phyloP scores from a whole-genome alignment of 1,140 invertebrate genomes.

The Asobara japonica region DNA sequence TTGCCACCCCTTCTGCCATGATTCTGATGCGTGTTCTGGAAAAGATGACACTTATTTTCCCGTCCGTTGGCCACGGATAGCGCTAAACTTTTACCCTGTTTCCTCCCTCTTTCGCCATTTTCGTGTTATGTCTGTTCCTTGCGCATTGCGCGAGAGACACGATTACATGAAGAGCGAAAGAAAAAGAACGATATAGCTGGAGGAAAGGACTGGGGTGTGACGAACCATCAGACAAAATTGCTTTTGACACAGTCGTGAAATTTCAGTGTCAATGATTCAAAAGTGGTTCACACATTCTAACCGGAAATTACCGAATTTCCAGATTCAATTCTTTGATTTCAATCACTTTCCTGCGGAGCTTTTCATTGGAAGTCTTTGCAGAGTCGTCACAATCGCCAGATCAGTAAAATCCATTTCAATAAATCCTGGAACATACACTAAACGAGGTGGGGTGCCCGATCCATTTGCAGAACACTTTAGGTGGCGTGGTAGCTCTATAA shows the following conservation, averaged over 20 bases:
- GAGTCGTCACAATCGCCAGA: too few species aligned
- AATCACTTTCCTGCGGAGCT: too few species aligned
- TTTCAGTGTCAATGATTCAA: constrained; percentile 50
- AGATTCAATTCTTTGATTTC: too few species aligned
- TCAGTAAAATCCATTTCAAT: too few species aligned
- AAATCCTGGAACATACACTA: too few species aligned
- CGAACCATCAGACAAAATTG: constrained; percentile 52
- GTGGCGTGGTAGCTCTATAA: too few species aligned
- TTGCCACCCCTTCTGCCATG: not conserved
- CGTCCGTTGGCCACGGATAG: constrained; percentile 59
- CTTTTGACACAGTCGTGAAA: constrained; percentile 50
- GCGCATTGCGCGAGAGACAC: not conserved
- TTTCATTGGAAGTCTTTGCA: too few species aligned
- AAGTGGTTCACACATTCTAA: too few species aligned
- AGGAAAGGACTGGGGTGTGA: constrained; percentile 24
- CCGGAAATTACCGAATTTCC: too few species aligned
- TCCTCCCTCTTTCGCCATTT: constrained; percentile 29
- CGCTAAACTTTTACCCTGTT: constrained; percentile 22
- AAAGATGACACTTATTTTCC: constrained; percentile 63
- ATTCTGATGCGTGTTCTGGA: constrained; percentile 55
- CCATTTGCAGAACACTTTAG: too few species aligned
- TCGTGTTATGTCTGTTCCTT: constrained; percentile 4
- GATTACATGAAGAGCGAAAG: not conserved
- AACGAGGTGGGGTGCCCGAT: too few species aligned
- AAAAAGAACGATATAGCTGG: not conserved